Percentiles rank a stretch among this genome's conserved stretches.
phyloP scores from a whole-genome alignment of 2,797 vertebrate genomes.

The Malurus leucopterus region DNA sequence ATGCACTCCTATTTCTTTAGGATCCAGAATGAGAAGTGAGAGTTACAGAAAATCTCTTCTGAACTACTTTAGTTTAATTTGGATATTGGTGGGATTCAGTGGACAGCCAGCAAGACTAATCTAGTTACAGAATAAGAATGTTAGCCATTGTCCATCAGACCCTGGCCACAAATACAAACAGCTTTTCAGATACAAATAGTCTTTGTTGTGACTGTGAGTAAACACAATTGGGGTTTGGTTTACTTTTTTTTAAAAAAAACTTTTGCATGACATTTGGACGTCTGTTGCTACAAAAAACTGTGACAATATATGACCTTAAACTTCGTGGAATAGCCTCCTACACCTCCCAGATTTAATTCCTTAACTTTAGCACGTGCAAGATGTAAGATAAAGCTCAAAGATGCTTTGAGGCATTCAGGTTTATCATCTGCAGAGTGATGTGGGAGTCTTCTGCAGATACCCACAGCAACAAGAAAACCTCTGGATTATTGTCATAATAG shows the following conservation, averaged over 20 bases:
- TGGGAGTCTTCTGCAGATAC: background rate
- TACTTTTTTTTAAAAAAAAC: background rate
- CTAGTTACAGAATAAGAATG: background rate
- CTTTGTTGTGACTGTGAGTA: background rate
- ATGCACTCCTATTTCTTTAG: background rate
- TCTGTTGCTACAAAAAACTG: background rate
- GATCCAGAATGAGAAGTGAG: background rate
- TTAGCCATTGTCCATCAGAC: background rate
- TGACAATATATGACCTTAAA: background rate
- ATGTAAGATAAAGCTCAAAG: background rate
- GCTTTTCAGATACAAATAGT: background rate
- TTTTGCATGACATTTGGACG: background rate
- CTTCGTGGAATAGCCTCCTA: background rate
- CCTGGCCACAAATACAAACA: background rate
- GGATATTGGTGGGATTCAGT: background rate
- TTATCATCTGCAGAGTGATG: background rate
- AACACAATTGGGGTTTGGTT: accelerated
- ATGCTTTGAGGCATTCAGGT: background rate
- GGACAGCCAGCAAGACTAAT: background rate
- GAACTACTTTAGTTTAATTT: background rate
- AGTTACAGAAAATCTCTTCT: background rate
- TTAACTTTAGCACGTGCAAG: background rate
- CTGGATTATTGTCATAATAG: background rate
- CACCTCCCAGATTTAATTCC: background rate
- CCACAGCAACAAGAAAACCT: background rate